A percentile compares a stretch with the other conserved stretches of the same genome.
Evolutionary conservation across 2,888 invertebrate genomes (phyloP).

Genomic region (Barypeithes pellucidus): DNA sequence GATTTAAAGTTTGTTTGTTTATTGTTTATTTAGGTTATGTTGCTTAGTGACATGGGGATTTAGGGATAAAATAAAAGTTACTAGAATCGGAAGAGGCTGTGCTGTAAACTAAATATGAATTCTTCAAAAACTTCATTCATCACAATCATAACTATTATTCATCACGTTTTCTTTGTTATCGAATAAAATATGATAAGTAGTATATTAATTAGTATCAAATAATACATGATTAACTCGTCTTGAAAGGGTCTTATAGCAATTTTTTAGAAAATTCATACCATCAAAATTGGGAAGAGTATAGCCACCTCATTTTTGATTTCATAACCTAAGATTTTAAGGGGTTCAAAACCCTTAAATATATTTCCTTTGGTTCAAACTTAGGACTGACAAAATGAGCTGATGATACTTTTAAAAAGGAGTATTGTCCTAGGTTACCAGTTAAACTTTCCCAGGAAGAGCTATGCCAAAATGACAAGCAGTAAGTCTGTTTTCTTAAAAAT

Average conservation of each 20-base stretch:
- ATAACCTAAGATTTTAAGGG: no score
- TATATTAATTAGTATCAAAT: neutral
- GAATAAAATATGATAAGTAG: neutral
- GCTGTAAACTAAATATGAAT: neutral
- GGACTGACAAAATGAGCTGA: conserved; percentile 55
- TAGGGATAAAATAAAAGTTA: conserved; percentile 42
- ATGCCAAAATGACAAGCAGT: conserved; percentile 64
- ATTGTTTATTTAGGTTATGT: conserved; percentile 58
- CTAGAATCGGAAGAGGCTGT: conserved; percentile 5
- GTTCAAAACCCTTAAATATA: no score
- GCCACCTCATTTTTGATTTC: neutral
- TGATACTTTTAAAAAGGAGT: conserved; percentile 50
- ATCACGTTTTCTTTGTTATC: no score
- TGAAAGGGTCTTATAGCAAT: no score
- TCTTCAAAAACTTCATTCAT: no score
- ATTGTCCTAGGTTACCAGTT: conserved; percentile 54
- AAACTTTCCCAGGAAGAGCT: conserved; percentile 59
- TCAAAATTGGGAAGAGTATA: neutral
- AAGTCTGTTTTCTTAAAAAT: no score
- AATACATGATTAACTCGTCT: no score
- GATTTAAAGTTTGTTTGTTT: conserved; percentile 30
- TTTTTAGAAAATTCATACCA: no score
- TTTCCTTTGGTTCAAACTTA: no score
- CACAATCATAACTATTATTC: no score
- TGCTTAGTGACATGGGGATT: conserved; percentile 26